Evolutionary conservation across 2,113 vertebrate genomes (phyloP).

Genomic region (Podarcis cretensis): DNA sequence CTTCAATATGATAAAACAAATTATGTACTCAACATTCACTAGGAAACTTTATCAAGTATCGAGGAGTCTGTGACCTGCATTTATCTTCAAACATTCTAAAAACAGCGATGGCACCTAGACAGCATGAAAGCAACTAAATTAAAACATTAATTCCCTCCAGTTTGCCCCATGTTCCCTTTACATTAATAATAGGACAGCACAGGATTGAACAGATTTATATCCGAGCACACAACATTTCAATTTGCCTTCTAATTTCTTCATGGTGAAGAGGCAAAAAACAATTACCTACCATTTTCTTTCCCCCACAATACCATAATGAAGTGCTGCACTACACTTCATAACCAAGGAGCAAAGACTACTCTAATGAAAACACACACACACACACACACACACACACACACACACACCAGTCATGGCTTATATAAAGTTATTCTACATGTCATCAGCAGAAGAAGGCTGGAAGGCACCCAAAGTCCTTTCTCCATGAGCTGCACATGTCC

Average conservation of each 20-base stretch:
- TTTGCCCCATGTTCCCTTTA: constrained; percentile 5
- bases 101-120: constrained; percentile 18
- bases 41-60: constrained; percentile 47
- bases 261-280: constrained; percentile 33
- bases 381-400: background rate
- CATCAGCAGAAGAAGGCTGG: background rate
- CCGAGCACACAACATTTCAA: constrained; percentile 49
- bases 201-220: background rate
- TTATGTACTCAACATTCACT: constrained; percentile 58
- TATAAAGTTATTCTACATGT: background rate
- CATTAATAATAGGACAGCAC: constrained; percentile 47
- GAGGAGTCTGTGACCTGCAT: constrained; percentile 38
- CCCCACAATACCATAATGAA: background rate
- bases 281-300: background rate
- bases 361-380: background rate
- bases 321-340: no score
- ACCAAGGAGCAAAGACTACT: background rate
- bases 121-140: constrained; percentile 25
- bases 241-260: constrained; percentile 20
- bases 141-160: constrained; percentile 47
- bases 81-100: constrained; percentile 50
- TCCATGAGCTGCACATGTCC: background rate
- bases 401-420: background rate
- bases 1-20: constrained; percentile 64
- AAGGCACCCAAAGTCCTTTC: background rate